Evolutionary conservation across 1,140 invertebrate genomes (phyloP).

Genomic region (Solenopsis invicta): DNA sequence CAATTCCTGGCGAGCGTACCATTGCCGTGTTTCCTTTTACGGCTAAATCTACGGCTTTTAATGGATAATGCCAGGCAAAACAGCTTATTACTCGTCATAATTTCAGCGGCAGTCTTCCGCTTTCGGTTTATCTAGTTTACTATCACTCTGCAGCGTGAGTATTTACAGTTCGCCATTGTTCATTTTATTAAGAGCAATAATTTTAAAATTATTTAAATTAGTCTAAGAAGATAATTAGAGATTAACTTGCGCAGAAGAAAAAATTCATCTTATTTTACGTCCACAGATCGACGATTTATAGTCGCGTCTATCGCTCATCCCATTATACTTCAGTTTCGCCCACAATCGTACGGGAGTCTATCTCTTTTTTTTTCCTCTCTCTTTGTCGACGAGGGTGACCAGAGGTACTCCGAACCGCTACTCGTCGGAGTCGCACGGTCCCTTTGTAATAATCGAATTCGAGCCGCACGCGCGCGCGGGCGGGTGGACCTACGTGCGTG

Average conservation of each 20-base stretch:
- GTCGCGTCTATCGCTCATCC: not conserved
- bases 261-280: not conserved
- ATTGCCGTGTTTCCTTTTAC: slow-evolving; percentile 4
- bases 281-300: not conserved
- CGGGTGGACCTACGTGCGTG: not conserved
- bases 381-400: slow-evolving; percentile 2
- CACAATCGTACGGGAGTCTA: not conserved
- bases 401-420: not conserved
- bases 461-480: slow-evolving; percentile 57
- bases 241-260: not conserved
- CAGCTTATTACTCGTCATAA: slow-evolving; percentile 48
- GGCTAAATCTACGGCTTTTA: slow-evolving; percentile 36
- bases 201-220: not conserved
- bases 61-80: slow-evolving; percentile 24
- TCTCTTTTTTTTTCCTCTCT: slow-evolving; percentile 8
- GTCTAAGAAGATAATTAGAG: not conserved
- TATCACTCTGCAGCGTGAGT: not conserved
- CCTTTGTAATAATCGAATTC: slow-evolving; percentile 66
- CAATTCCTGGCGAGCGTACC: not conserved
- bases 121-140: slow-evolving; percentile 29
- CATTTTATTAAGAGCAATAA: not conserved
- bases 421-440: slow-evolving; percentile 6
- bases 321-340: not conserved
- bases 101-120: slow-evolving; percentile 3
- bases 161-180: not conserved